Conservation (phyloP, 2,113 vertebrate genomes). For the Misgurnus mizolepis region DNA sequence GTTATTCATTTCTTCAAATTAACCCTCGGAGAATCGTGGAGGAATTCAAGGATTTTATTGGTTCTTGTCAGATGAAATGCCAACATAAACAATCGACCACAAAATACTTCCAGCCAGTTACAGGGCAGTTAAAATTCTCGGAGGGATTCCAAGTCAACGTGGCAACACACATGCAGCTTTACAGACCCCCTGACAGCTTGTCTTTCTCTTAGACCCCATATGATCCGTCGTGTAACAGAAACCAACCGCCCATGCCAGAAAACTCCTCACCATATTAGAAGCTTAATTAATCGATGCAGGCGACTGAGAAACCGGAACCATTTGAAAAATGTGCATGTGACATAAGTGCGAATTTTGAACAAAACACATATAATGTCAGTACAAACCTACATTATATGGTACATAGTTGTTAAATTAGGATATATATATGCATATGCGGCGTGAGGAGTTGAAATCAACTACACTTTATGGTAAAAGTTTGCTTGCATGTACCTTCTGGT, state of each 20-base stretch:
- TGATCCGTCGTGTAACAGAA: slow-evolving; percentile 63
- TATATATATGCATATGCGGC: no score
- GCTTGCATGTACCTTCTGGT: no score
- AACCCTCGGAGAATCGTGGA: background rate
- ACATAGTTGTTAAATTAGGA: no score
- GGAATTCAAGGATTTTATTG: background rate
- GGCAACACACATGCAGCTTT: slow-evolving; percentile 45
- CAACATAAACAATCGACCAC: background rate
- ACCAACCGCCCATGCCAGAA: slow-evolving; percentile 39
- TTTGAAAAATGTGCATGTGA: background rate
- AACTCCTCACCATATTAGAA: slow-evolving; percentile 39
- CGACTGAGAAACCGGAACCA: background rate
- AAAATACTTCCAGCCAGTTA: background rate
- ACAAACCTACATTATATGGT: no score
- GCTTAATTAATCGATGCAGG: slow-evolving; percentile 38
- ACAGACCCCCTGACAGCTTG: slow-evolving; percentile 55
- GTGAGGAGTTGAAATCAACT: no score
- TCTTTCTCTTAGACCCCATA: slow-evolving; percentile 52
- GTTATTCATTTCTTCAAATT: background rate
- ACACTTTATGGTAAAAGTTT: no score
- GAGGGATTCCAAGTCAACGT: slow-evolving; percentile 12
- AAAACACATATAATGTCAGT: no score
- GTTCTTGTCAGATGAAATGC: background rate
- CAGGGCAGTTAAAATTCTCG: background rate
- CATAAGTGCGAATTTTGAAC: no score